phyloP scores from a whole-genome alignment of 2,113 vertebrate genomes.

The Fregata magnificens region DNA sequence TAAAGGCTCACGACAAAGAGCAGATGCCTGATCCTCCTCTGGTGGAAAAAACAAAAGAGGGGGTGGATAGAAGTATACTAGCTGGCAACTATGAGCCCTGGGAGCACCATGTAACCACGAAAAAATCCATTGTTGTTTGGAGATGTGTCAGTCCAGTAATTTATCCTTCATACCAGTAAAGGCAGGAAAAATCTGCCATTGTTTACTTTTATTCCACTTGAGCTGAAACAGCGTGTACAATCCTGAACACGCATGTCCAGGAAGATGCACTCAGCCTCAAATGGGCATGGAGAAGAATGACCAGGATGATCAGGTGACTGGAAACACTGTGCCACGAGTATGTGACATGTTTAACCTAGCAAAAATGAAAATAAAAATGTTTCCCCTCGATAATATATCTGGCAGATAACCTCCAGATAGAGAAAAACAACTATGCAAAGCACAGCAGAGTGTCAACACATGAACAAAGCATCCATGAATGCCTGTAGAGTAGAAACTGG shows the following conservation, averaged over 20 bases:
- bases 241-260: not conserved
- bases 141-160: not conserved
- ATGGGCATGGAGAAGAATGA: not conserved
- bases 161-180: not conserved
- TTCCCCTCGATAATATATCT: not conserved
- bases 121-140: not conserved
- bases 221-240: accelerated
- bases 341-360: not conserved
- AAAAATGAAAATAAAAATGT: not conserved
- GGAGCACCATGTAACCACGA: not conserved
- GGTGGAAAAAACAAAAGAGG: not conserved
- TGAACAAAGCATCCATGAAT: not conserved
- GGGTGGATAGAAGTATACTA: not conserved
- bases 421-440: not conserved
- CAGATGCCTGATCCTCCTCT: not conserved
- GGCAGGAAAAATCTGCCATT: not conserved
- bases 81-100: not conserved
- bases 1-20: not conserved
- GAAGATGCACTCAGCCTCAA: not conserved
- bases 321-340: not conserved
- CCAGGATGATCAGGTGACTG: not conserved
- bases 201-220: not conserved
- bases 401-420: not conserved
- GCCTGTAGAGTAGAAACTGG: not conserved
- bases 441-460: not conserved